Evolutionary conservation across 2,113 vertebrate species (phyloP), one percentile per base, ranked within the genome.

Genomic region (Balaenoptera acutorostrata): DNA sequence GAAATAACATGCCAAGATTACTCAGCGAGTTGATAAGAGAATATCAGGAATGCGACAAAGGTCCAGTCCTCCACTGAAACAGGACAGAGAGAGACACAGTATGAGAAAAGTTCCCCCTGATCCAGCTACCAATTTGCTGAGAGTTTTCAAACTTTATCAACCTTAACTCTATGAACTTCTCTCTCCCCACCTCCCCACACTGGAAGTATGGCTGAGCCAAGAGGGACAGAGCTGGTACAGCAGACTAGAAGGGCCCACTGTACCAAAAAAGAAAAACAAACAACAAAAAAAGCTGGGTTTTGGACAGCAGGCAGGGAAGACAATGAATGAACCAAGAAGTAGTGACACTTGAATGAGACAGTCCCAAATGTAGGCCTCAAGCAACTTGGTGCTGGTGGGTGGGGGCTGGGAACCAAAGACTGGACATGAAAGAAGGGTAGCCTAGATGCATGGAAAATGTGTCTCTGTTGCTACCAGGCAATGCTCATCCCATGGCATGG

Each of bases 261-360:
- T 96, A 96, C 74, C 78, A 95, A 93, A 75, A 31, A 72, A 66
- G 46, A 61, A 39, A 52, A 74, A 78, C 74, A n/a, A n/a, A 52
- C 52, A 52, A 31, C 33, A 78, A 52, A 55, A 71, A 29, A 77
- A 83, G 46, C 72, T 84, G 36, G n/a, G 52, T 71, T 95, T 90
- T 83, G 36, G 84, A 93, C 55, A 88, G 90, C 77, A 12, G 46
- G 77, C 31, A 77, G 44, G 81, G 55, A 11, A 63, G 68, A 18
- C 83, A 93, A 88, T 95, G 88, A 97, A 97, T 95, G 77, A 95
- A 96, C 95, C 95, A 96, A 96, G 94, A 94, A n/a, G 74, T 44
- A 81, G 66, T n/a, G 84, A 39, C 63, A 94, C 59, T 88, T 94
- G 90, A 90, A 96, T 68, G 52, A 75, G 61, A 92, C 25, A 88